Conservation (phyloP, 2,797 vertebrate genomes). For the Huso huso region DNA sequence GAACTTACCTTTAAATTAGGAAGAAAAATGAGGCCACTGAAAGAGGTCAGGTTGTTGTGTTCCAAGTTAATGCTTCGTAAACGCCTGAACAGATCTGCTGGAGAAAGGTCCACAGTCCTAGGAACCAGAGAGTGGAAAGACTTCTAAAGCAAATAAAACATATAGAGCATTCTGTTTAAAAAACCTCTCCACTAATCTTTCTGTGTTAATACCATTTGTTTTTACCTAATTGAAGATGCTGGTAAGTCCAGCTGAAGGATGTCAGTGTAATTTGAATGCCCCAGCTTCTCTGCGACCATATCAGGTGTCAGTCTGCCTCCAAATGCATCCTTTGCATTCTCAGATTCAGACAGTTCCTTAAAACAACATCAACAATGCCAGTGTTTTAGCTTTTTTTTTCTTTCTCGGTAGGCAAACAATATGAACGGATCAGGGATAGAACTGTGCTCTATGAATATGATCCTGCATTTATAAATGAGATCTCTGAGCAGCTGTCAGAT, state of each 20-base stretch:
- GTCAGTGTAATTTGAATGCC: constrained; percentile 66
- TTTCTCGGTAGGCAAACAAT: no score
- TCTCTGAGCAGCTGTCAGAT: neutral
- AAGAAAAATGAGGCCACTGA: constrained; percentile 74
- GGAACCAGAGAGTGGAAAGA: constrained; percentile 13
- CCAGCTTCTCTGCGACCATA: constrained; percentile 74
- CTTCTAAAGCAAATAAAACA: neutral
- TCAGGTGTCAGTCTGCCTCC: constrained; percentile 75
- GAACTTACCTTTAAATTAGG: constrained; percentile 62
- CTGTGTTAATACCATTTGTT: neutral
- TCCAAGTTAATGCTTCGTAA: constrained; percentile 65
- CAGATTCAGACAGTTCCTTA: constrained; percentile 67
- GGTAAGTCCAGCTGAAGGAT: constrained; percentile 66
- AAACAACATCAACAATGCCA: constrained; percentile 8
- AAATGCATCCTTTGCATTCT: constrained; percentile 74
- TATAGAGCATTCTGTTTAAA: neutral
- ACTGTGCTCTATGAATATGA: no score
- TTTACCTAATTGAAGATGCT: constrained; percentile 68
- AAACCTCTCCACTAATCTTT: neutral
- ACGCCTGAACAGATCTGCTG: constrained; percentile 60
- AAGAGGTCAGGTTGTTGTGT: constrained; percentile 74
- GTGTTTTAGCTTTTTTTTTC: no score
- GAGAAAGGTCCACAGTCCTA: constrained; percentile 66
- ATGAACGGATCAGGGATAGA: no score
- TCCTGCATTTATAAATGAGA: no score